phyloP scores from a whole-genome alignment of 2,888 invertebrate genomes.

The Margaritifera margaritifera region DNA sequence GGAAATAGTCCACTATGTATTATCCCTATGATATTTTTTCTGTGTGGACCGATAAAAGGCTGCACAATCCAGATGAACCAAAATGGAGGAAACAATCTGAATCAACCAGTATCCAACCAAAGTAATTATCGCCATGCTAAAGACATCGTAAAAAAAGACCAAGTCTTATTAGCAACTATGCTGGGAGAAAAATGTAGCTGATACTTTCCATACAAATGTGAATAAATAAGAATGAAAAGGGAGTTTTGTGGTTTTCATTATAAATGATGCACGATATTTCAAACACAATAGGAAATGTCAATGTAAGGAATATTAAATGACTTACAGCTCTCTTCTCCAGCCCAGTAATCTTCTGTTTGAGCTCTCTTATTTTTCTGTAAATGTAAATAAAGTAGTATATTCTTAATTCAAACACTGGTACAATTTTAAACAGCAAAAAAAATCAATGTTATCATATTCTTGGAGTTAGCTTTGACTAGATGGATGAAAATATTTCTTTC shows the following conservation, averaged over 20 bases:
- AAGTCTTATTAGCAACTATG: no score
- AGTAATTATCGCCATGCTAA: no score
- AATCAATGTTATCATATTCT: not conserved
- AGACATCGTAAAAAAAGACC: no score
- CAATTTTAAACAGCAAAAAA: not conserved
- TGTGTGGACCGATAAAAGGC: no score
- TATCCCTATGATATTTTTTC: no score
- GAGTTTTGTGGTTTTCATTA: not conserved
- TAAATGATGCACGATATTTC: not conserved
- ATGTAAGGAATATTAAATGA: conserved; percentile 7
- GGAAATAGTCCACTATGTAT: no score
- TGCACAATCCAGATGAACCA: no score
- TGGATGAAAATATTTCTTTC: no score
- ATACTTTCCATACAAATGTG: not conserved
- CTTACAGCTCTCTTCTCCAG: conserved; percentile 62
- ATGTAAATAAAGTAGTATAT: not conserved
- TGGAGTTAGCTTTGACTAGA: no score
- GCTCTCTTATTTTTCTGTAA: conserved; percentile 49
- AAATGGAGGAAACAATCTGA: no score
- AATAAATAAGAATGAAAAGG: not conserved
- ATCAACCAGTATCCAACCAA: no score
- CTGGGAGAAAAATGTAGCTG: not conserved
- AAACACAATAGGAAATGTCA: not conserved
- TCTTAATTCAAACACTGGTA: not conserved
- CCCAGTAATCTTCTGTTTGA: conserved; percentile 57